phyloP scores from a whole-genome alignment of 2,888 invertebrate genomes.

The Pterostichus madidus region DNA sequence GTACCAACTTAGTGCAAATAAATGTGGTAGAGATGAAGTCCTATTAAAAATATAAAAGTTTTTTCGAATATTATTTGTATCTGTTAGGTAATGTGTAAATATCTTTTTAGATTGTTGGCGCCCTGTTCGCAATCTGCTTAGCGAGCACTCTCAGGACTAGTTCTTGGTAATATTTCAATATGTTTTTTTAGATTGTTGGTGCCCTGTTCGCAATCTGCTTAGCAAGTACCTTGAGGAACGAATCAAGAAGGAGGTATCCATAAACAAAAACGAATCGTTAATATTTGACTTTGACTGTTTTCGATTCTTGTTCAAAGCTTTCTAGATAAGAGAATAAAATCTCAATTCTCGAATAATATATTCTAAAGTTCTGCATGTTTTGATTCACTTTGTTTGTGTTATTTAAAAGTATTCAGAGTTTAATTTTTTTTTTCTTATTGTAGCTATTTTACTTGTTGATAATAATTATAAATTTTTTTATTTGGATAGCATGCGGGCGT shows the following conservation, averaged over 20 bases:
- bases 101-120: slow-evolving; percentile 80
- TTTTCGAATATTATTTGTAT: too few species aligned
- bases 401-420: slow-evolving; percentile 33
- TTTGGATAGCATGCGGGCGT: slow-evolving; percentile 28
- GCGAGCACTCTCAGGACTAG: slow-evolving; percentile 89
- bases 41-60: too few species aligned
- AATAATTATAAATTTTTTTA: slow-evolving; percentile 32
- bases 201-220: slow-evolving; percentile 93
- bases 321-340: slow-evolving; percentile 14
- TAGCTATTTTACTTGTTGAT: slow-evolving; percentile 51
- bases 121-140: slow-evolving; percentile 92
- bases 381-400: slow-evolving; percentile 36
- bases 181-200: slow-evolving; percentile 84
- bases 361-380: slow-evolving; percentile 46
- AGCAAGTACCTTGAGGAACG: slow-evolving; percentile 92
- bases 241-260: slow-evolving; percentile 82
- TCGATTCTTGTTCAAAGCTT: slow-evolving; percentile 43
- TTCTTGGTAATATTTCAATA: neutral
- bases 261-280: slow-evolving; percentile 23
- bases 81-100: too few species aligned
- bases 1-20: too few species aligned
- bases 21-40: too few species aligned
- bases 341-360: slow-evolving; percentile 45
- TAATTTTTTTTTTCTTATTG: slow-evolving; percentile 32
- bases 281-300: neutral